Evolutionary conservation across 2,797 vertebrate genomes (phyloP).

Genomic region (Austrolebias charrua): DNA sequence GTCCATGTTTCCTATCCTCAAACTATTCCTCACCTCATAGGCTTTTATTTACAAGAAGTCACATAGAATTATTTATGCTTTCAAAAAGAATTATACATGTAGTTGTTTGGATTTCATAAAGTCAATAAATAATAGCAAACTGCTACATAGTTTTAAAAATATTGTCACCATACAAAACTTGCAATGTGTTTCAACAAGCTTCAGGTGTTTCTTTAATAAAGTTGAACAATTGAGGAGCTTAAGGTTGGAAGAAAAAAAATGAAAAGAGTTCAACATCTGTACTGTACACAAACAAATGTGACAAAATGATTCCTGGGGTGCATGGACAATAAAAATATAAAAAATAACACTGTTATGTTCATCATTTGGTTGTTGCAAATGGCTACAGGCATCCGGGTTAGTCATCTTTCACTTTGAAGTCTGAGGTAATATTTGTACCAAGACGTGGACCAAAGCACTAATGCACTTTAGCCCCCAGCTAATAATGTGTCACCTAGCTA

Average conservation of each 20-base stretch:
- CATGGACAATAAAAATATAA: conserved; percentile 17
- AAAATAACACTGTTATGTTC: conserved; percentile 44
- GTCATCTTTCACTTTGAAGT: conserved; percentile 19
- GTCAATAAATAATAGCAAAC: not conserved
- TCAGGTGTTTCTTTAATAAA: conserved; percentile 46
- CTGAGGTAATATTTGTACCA: conserved; percentile 43
- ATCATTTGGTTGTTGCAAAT: conserved; percentile 34
- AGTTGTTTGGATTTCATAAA: not conserved
- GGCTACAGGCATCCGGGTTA: conserved; percentile 21
- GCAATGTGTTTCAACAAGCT: conserved; percentile 25
- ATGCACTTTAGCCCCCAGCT: conserved; percentile 22
- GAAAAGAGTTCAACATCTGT: conserved; percentile 35
- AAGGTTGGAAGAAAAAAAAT: conserved; percentile 26
- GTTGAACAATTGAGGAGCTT: conserved; percentile 46
- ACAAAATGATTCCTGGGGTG: conserved; percentile 10
- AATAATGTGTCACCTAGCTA: conserved; percentile 24
- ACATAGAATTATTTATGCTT: not conserved
- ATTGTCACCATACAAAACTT: conserved; percentile 21
- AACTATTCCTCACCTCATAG: no score
- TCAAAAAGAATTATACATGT: not conserved
- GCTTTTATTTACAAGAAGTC: not conserved
- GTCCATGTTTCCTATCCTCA: no score
- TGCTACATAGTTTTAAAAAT: not conserved
- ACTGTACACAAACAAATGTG: conserved; percentile 34
- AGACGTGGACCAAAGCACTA: conserved; percentile 15